Base-by-base conservation (phyloP, 1,140 invertebrate genomes). In the Ridgeia piscesae region DNA sequence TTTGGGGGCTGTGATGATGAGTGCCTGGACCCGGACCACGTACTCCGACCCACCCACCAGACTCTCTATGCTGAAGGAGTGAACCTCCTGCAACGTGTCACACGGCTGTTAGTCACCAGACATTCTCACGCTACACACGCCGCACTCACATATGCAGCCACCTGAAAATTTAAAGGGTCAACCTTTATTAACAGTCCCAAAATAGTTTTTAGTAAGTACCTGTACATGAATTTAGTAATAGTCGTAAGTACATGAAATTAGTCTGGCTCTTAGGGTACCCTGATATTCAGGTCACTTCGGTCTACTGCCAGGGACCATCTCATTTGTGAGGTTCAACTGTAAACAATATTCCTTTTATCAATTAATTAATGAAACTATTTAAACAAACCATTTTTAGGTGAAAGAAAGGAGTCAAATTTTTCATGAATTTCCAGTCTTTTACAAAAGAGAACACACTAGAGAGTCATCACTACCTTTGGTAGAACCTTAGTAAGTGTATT, bases 1-100 rank as follows among this genome's bases (percentile, higher is more conserved):
- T 77, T 77, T 77, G 27, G 92, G 35, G 14, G 92, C 93, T n/a
- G 92, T 88, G 34, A 88, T 91, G 31, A 92, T 92, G 33, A 92
- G 34, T 0, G 93, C 93, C 91, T 92, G 92, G 50, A 93, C 48
- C 33, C 58, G 50, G 34, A 92, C 91, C 35, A 89, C 27, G 91
- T 93, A 93, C n/a, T 48, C 88, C 33, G 35, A 33, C 9, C 42
- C 89, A 58, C 92, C 93, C 35, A 91, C 58, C 31, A 93, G 92
- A 50, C 42, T 89, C 1, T 35, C 58, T n/a, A 93, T 91, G 31
- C 89, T 89, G 48, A 93, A 89, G 21, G 48, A 77, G 58, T 77
- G 58, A 9, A 31, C 58, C 27, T 77, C 58, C 58, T 77, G 58
- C 58, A 77, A 77, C 58, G 27, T 8, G 58, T 21, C 14, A 17